Evolutionary conservation across 2,797 vertebrate genomes (phyloP), one percentile per base, ranked within the genome.

Genomic region (Pangasius djambal): DNA sequence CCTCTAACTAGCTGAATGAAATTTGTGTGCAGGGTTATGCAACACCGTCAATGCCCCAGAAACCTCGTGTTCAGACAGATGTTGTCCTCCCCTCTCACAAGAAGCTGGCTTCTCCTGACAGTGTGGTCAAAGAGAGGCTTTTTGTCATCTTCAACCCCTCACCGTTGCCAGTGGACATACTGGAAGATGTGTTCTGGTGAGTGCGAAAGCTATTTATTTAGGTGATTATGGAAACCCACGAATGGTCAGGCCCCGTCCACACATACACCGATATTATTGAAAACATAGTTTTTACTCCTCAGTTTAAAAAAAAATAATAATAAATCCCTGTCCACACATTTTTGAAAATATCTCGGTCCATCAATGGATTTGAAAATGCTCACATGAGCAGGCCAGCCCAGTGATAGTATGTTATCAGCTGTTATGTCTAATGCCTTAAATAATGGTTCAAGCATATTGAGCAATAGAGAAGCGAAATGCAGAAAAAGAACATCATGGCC

Each of bases 141-240:
- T 99, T 99, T 92, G 96, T 99, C 7, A 97, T 98, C 86, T 99
- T 99, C 92, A 97, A 97, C 94, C 98, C 98, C 55, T 96, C 97
- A 74, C 97, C 97, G 31, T 95, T 99, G 91, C 96, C 98, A 3
- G 89, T 96, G 40, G 97, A 98, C 16, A 94, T 98, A 63, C 92
- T 99, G 94, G 98, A 99, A 92, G 98, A 99, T 87, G 96, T 99
- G 28, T 99, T 98, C 95, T 97, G 98, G 98, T 99, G 96, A 97
- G 97, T 96, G 16, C 13, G 5, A 28, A 57, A 18, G 28, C 44
- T 34, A 16, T 57, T 81, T 57, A 4, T 57, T 81, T 37, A 44
- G 40, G 20, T 5, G 44, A 78, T 18, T 31, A 78, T 78, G 16
- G 15, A 74, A 55, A 52, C 55, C 28, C 13, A 16, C 2, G 0